Evolutionary conservation across 1,140 invertebrate species (phyloP), one percentile per base, ranked within the genome.

Genomic region (Lineus longissimus): DNA sequence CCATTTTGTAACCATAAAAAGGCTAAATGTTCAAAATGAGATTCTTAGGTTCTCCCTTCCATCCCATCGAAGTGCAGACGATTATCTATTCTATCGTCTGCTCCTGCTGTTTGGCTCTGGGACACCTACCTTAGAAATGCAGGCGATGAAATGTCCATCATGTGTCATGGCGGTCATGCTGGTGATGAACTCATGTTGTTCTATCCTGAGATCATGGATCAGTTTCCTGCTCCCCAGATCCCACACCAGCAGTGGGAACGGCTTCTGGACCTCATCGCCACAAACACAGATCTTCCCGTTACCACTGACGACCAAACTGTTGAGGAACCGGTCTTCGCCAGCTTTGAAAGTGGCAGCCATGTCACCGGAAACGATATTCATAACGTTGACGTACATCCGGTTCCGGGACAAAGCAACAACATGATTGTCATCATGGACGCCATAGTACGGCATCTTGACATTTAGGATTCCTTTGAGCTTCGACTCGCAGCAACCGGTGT

Each of bases 261-360:
- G 91, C 79, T 93, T 93, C 80, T 93, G 91, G 0, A 91, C 93
- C 82, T 93, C 92, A 79, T 94, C 92, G 2, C 92, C 92, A 77
- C 92, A 94, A 7, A 94, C 92, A 62, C 93, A 85, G 30, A 93
- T 87, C 87, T 91, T 79, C 77, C 91, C 92, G 82, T 94, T 91
- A 43, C 90, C 90, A 47, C 90, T 92, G 41, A 93, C 91, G 25
- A 94, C 85, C 57, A 94, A 80, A 13, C 91, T 93, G 82, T 94
- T 92, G 0, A 94, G 85, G 78, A 94, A 94, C 62, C 92, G 85
- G 80, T 92, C 90, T 79, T 93, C 91, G 0, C 91, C 91, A 9
- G 90, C 91, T 74, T 76, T 73, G 60, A 75, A 74, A n/a, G 91
- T 92, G 1, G 91, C 91, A 17, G 92, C 90, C 75, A 91, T 90